These are phyloP conservation scores for Leucopsar rothschildi DNA, from an alignment of 2,113 vertebrate genomes.

Conservation along the genomic window DNA sequence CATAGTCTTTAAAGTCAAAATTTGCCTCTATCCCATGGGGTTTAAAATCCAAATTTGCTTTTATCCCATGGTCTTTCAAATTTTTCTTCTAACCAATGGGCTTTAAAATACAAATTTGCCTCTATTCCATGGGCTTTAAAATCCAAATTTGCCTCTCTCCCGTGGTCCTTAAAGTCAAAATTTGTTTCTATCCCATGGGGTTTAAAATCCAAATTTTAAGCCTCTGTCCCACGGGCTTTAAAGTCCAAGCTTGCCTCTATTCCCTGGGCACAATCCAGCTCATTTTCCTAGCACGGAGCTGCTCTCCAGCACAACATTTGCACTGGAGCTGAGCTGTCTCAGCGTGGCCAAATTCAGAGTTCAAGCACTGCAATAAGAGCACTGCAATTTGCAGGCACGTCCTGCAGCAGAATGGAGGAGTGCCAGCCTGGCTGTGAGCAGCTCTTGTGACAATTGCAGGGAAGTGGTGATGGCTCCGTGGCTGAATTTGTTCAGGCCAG, in stretches of 20 bases:
- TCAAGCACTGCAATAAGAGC: background rate
- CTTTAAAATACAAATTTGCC: accelerated
- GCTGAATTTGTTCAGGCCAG: background rate
- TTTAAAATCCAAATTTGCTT: background rate
- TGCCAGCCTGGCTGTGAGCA: background rate
- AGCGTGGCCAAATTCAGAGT: background rate
- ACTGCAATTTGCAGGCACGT: background rate
- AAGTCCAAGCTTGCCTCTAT: background rate
- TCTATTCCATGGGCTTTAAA: accelerated
- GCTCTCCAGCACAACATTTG: background rate
- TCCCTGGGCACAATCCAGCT: background rate
- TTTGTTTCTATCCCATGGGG: accelerated
- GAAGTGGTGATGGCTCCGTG: background rate
- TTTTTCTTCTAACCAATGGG: no score
- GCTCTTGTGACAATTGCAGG: background rate
- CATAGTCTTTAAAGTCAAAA: background rate
- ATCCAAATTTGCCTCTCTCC: background rate
- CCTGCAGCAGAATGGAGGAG: background rate
- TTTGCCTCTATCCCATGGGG: accelerated
- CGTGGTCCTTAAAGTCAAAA: background rate
- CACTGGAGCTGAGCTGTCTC: background rate
- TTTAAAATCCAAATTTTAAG: no score
- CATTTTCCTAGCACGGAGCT: accelerated
- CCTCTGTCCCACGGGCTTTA: accelerated
- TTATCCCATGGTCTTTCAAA: accelerated